phyloP scores from a whole-genome alignment of 2,113 vertebrate genomes.

The Spea bombifrons region DNA sequence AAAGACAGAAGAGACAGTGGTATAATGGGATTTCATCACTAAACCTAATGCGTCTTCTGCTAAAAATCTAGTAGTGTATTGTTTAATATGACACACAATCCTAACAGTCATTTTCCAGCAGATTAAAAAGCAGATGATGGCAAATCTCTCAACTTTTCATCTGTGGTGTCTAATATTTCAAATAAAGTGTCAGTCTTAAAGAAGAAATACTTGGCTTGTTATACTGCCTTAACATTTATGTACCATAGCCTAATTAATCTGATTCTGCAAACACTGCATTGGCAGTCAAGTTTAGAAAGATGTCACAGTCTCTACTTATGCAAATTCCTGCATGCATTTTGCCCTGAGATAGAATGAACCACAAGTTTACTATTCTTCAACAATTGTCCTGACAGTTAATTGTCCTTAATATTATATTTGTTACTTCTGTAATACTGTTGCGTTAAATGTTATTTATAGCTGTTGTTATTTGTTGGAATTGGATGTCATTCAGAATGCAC shows the following conservation, averaged over 20 bases:
- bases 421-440: constrained; percentile 6
- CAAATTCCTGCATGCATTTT: constrained; percentile 59
- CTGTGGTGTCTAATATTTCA: constrained; percentile 49
- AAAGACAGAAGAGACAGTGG: too few relatives aligned
- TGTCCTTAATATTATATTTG: constrained; percentile 12
- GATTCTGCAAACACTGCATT: constrained; percentile 55
- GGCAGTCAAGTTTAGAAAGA: constrained; percentile 58
- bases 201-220: constrained; percentile 51
- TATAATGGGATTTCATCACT: neutral
- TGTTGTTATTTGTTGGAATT: constrained; percentile 7
- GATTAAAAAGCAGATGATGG: constrained; percentile 10
- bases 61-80: neutral
- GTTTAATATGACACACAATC: constrained; percentile 16
- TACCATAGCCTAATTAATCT: constrained; percentile 57
- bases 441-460: neutral
- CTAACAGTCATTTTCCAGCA: constrained; percentile 7
- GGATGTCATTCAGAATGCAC: neutral
- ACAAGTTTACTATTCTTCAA: constrained; percentile 52
- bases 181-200: constrained; percentile 53
- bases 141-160: constrained; percentile 40
- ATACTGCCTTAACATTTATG: constrained; percentile 55
- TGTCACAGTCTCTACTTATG: constrained; percentile 64
- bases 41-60: constrained; percentile 2
- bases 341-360: constrained; percentile 57
- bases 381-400: constrained; percentile 58